phyloP scores from a whole-genome alignment of 2,113 vertebrate species.

The Hypanus sabinus region DNA sequence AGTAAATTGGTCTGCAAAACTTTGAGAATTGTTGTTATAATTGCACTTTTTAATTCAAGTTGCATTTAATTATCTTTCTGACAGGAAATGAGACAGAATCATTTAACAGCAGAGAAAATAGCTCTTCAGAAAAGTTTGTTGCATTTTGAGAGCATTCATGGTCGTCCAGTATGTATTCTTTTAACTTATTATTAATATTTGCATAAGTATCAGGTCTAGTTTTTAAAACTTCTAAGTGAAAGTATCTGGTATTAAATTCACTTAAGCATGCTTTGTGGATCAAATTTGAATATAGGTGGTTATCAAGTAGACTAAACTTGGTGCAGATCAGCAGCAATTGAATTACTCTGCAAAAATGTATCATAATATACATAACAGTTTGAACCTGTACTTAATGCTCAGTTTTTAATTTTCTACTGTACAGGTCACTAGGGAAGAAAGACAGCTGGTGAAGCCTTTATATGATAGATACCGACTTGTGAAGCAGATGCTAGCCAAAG shows the following conservation, averaged over 20 bases:
- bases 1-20: neutral
- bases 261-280: neutral
- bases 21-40: neutral
- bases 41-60: neutral
- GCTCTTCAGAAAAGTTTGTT: slow-evolving; percentile 92
- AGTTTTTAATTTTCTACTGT: slow-evolving; percentile 14
- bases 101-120: slow-evolving; percentile 86
- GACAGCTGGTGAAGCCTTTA: slow-evolving; percentile 85
- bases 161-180: slow-evolving; percentile 70
- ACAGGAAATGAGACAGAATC: slow-evolving; percentile 95
- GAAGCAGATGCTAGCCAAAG: slow-evolving; percentile 95
- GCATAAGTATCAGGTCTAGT: neutral
- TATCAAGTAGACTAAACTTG: neutral
- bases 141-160: slow-evolving; percentile 90
- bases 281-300: neutral
- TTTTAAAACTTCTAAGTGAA: neutral
- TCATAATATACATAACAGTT: neutral
- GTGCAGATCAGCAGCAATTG: neutral
- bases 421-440: slow-evolving; percentile 86
- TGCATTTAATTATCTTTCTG: slow-evolving; percentile 38
- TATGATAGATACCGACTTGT: slow-evolving; percentile 92
- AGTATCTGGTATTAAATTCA: neutral
- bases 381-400: neutral
- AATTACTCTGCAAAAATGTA: neutral
- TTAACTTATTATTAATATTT: neutral